These are phyloP conservation scores for Anoplius nigerrimus DNA, from an alignment of 2,888 invertebrate genomes.

Conservation along the genomic window DNA sequence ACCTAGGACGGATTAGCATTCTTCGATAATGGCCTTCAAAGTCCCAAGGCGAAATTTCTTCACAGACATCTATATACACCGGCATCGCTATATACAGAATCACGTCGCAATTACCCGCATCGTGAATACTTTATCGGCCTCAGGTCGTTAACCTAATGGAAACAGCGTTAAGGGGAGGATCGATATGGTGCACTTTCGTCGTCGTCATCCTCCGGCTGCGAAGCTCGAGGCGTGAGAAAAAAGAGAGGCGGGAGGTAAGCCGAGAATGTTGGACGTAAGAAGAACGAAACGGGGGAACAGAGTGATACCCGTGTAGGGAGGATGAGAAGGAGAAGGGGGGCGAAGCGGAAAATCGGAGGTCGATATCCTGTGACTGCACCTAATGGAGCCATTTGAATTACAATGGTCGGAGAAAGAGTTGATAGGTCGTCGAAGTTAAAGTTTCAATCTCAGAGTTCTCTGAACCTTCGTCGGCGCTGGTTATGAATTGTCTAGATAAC, in stretches of 20 bases:
- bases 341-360: constrained; percentile 32
- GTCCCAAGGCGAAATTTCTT: neutral
- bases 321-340: neutral
- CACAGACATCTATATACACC: constrained; percentile 6
- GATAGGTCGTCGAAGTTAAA: constrained; percentile 2
- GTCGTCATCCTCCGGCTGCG: constrained; percentile 33
- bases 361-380: constrained; percentile 53
- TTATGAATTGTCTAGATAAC: too few species aligned
- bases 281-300: constrained; percentile 35
- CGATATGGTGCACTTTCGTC: constrained; percentile 53
- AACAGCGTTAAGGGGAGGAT: constrained; percentile 51
- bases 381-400: constrained; percentile 60
- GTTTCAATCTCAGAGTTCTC: neutral
- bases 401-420: constrained; percentile 48
- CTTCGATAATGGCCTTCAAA: neutral
- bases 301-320: neutral
- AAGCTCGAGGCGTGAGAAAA: constrained; percentile 2
- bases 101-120: constrained; percentile 48
- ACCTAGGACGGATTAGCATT: too few species aligned
- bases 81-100: constrained; percentile 36
- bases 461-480: too few species aligned
- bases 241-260: constrained; percentile 4
- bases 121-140: constrained; percentile 56
- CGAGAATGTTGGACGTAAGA: neutral
- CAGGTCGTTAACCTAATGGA: constrained; percentile 61